Conservation (phyloP, 2,113 vertebrate genomes). For the Muntiacus muntjak region DNA sequence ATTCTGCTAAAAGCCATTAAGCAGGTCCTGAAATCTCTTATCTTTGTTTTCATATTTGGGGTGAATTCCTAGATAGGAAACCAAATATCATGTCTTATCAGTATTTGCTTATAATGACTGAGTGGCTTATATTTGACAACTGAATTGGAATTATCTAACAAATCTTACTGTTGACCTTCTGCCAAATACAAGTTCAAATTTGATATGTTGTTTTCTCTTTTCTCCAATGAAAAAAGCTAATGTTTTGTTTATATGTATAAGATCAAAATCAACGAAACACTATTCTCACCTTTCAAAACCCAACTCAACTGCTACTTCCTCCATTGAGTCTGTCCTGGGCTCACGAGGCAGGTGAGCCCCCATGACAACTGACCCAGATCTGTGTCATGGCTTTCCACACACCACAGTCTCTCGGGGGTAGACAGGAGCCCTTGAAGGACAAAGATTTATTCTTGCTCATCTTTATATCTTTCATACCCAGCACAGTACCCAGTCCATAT, state of each 20-base stretch:
- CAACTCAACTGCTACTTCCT: background rate
- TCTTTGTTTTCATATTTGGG: background rate
- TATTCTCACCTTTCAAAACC: background rate
- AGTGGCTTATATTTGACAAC: background rate
- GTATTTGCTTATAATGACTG: background rate
- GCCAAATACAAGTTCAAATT: background rate
- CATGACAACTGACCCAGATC: background rate
- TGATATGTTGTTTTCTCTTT: background rate
- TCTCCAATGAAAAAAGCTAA: background rate
- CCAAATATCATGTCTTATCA: background rate
- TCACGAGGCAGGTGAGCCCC: background rate
- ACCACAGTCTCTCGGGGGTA: rapidly evolving
- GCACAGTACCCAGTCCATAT: background rate
- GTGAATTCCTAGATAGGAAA: background rate
- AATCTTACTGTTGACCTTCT: background rate
- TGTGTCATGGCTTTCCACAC: background rate
- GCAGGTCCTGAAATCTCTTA: background rate
- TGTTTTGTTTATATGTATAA: background rate
- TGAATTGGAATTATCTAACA: background rate
- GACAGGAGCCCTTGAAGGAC: background rate
- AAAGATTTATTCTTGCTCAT: background rate
- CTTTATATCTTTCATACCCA: background rate
- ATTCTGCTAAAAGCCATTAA: background rate
- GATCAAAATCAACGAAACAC: background rate
- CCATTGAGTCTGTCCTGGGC: background rate